Conservation (phyloP, 2,113 vertebrate species). For the Anoplopoma fimbria region DNA sequence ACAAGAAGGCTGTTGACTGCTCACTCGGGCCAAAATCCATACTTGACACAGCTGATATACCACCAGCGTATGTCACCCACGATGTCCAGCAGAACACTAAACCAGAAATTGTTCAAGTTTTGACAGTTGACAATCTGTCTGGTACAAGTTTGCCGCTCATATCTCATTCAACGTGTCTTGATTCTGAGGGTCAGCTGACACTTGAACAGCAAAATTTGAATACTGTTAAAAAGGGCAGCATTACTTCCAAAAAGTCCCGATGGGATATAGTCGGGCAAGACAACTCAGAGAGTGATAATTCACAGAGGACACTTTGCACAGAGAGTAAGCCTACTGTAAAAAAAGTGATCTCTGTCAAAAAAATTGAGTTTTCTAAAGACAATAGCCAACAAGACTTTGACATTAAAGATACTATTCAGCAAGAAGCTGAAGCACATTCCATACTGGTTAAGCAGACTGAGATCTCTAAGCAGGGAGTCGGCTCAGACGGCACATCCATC, state of each 20-base stretch:
- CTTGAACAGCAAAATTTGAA: conserved; percentile 58
- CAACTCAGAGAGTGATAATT: conserved; percentile 65
- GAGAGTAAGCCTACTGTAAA: conserved; percentile 73
- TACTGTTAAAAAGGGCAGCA: conserved; percentile 59
- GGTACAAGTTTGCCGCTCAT: conserved; percentile 12
- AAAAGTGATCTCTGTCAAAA: conserved; percentile 75
- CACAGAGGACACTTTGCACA: conserved; percentile 46
- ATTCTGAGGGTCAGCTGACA: conserved; percentile 53
- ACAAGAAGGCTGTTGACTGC: conserved; percentile 50
- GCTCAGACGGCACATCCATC: conserved; percentile 28
- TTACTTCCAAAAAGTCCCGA: conserved; percentile 76
- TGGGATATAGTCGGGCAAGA: conserved; percentile 87
- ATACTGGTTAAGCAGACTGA: conserved; percentile 37
- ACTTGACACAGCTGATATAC: conserved; percentile 55
- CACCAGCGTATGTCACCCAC: conserved; percentile 48
- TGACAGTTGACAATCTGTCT: conserved; percentile 17
- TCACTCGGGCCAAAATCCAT: conserved; percentile 43
- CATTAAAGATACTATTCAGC: conserved; percentile 45
- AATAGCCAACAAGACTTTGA: conserved; percentile 57
- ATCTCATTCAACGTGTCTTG: conserved; percentile 42
- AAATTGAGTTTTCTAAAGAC: conserved; percentile 77
- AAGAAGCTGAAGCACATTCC: conserved; percentile 60
- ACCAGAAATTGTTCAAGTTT: conserved; percentile 43
- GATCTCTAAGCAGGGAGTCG: conserved; percentile 26
- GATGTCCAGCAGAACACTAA: conserved; percentile 70